Base-by-base conservation (phyloP, 2,888 invertebrate genomes). In the Drosophila borealis region DNA sequence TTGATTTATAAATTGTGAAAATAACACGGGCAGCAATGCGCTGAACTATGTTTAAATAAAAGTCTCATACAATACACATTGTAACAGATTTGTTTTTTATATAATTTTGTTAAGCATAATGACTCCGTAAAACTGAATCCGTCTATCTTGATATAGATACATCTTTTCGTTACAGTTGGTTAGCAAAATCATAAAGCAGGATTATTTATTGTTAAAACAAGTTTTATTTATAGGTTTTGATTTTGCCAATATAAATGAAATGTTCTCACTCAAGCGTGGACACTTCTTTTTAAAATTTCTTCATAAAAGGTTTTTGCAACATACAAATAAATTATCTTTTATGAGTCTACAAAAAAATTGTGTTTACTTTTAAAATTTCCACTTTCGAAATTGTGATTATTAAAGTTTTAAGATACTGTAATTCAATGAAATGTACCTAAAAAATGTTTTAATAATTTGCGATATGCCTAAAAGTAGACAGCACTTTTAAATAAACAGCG, bases 1-100 rank as follows among this genome's bases (percentile, higher is more conserved):
- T 70, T 82, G 64, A 72, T 78, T 83, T 78, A 60, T 42, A 66
- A 64, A 83, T 75, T 84, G 73, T 84, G 75, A 81, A 80, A 59
- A 85, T 85, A 85, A 70, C 60, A 74, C 70, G 33, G 21, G 51
- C 74, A 65, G 41, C 49, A 49, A 39, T 36, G 53, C 37, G 70
- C 79, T 73, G 66, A 80, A 69, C 76, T 75, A 74, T 87, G 71
- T 74, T 85, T 74, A 77, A 87, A 82, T 82, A 82, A 85, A 87
- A 66, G 42, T 76, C 70, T 63, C 61, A 68, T 68, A 70, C 55
- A 64, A 69, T 64, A 73, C 50, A 72, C 65, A 48, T 67, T 64
- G 48, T 41, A 36, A 34, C 33, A 39, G 36, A 44, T 60, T 54
- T 46, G 25, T 41, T 54, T 55, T 70, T 53, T 44, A 42, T 45